These are phyloP conservation scores for Pristionchus entomophagus DNA, from an alignment of 2,888 invertebrate species.

Conservation along the genomic window DNA sequence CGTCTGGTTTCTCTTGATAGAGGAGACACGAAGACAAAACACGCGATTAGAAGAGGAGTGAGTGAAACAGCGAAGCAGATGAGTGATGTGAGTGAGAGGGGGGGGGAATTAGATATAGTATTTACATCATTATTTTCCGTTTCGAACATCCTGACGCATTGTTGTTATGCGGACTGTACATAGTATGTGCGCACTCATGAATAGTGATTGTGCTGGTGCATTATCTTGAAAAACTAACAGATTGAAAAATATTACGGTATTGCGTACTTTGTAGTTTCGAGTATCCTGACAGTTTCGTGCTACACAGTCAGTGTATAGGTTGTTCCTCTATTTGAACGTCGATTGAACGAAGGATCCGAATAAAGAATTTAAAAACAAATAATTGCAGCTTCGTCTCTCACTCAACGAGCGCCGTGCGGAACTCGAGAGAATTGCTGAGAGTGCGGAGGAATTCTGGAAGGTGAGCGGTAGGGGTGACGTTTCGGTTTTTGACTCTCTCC, in stretches of 20 bases:
- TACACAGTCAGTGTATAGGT: no score
- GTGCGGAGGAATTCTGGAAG: conserved; percentile 35
- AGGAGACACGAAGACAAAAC: conserved; percentile 67
- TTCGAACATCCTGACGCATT: no score
- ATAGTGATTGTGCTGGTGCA: no score
- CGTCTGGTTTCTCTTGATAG: conserved; percentile 61
- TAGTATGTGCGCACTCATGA: no score
- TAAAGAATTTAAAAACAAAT: not conserved
- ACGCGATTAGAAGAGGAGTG: conserved; percentile 66
- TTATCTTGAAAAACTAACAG: no score
- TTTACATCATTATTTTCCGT: no score
- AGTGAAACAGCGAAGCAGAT: conserved; percentile 68
- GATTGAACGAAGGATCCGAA: no score
- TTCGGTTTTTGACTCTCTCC: no score
- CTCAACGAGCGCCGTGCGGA: conserved; percentile 53
- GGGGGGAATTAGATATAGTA: not conserved
- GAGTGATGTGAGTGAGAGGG: conserved; percentile 68
- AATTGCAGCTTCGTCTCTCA: conserved; percentile 55
- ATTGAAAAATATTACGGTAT: not conserved
- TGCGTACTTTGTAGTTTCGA: not conserved
- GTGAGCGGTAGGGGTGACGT: no score
- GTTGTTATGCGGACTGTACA: no score
- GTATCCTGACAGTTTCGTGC: no score
- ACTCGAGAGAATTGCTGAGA: conserved; percentile 47
- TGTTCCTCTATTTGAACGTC: no score